These are phyloP conservation scores for Antechinus stuartii DNA, from an alignment of 2,113 vertebrate genomes.

Conservation along the genomic window DNA sequence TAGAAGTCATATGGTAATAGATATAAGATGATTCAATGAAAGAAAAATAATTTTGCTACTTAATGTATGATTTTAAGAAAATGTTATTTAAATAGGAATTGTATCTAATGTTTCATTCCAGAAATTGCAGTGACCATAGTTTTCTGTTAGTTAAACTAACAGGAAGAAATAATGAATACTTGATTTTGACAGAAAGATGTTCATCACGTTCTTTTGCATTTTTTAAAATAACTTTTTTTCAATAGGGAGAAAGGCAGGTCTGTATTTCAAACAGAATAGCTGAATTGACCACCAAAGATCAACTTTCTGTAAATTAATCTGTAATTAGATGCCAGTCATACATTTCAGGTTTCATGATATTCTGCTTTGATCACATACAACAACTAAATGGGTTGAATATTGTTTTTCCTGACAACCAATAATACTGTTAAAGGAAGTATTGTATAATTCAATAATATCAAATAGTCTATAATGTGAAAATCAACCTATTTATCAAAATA, in stretches of 20 bases:
- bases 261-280: constrained; percentile 54
- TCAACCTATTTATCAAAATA: background rate
- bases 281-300: constrained; percentile 60
- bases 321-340: constrained; percentile 46
- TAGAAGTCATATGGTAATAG: background rate
- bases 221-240: constrained; percentile 13
- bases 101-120: background rate
- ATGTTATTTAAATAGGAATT: background rate
- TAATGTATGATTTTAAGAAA: constrained; percentile 17
- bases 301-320: constrained; percentile 58
- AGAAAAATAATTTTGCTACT: background rate
- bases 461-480: background rate
- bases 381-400: constrained; percentile 27
- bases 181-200: background rate
- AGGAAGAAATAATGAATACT: background rate
- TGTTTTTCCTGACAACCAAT: background rate
- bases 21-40: background rate
- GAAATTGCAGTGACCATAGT: background rate
- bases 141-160: background rate
- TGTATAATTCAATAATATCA: background rate
- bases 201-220: background rate
- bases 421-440: background rate
- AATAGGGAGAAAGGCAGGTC: background rate
- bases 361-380: constrained; percentile 58
- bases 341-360: constrained; percentile 55